A percentile compares a stretch with the other conserved stretches of the same genome.
phyloP scores from a whole-genome alignment of 2,113 vertebrate species.

The Gambusia affinis region DNA sequence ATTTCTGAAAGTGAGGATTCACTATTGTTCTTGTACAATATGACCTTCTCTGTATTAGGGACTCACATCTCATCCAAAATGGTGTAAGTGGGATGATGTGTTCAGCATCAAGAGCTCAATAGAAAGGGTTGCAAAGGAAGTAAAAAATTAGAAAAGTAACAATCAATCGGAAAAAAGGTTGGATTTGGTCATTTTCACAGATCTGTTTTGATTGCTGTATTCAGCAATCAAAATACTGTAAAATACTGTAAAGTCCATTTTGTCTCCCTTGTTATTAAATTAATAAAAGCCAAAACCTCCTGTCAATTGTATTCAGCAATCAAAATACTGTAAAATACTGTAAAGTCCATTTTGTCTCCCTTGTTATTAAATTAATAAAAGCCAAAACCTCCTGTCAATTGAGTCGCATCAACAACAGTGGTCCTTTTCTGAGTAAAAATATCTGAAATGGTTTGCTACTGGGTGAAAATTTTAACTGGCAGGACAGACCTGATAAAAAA shows the following conservation, averaged over 20 bases:
- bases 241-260: not conserved
- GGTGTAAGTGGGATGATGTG: constrained; percentile 15
- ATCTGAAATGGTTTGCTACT: not conserved
- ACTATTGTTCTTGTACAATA: constrained; percentile 46
- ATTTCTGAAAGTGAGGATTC: constrained; percentile 62
- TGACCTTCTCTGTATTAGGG: constrained; percentile 30
- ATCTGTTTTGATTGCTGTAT: not conserved
- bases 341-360: not conserved
- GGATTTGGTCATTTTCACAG: not conserved
- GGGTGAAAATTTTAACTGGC: no score
- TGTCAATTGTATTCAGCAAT: no score
- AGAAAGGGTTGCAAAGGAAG: constrained; percentile 24
- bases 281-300: not conserved
- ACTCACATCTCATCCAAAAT: constrained; percentile 9
- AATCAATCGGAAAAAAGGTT: no score
- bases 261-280: not conserved
- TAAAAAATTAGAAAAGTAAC: not conserved
- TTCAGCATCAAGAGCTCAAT: constrained; percentile 5
- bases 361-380: not conserved
- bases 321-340: not conserved
- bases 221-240: no score
- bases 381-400: not conserved
- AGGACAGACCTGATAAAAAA: not conserved
- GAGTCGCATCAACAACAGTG: not conserved
- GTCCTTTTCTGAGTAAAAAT: not conserved